phyloP scores from a whole-genome alignment of 2,113 vertebrate species.

The Eleginops maclovinus region DNA sequence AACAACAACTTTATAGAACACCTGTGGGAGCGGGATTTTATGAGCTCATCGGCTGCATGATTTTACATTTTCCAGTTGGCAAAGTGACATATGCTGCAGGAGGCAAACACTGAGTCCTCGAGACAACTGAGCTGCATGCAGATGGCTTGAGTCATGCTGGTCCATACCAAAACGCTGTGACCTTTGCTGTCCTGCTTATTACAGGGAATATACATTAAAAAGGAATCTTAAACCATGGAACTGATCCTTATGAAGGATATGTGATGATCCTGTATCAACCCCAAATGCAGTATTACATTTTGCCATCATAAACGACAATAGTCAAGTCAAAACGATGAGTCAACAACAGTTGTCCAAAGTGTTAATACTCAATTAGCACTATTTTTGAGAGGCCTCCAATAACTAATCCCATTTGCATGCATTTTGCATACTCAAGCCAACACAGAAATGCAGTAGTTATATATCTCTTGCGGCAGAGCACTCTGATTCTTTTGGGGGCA shows the following conservation, averaged over 20 bases:
- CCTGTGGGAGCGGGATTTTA: slow-evolving; percentile 74
- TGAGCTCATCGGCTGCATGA: slow-evolving; percentile 63
- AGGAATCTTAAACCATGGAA: slow-evolving; percentile 5
- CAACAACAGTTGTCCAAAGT: slow-evolving; percentile 49
- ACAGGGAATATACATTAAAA: neutral
- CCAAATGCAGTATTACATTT: slow-evolving; percentile 36
- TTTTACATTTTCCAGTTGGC: slow-evolving; percentile 81
- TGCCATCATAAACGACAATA: slow-evolving; percentile 10
- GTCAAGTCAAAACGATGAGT: slow-evolving; percentile 62
- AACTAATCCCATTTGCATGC: slow-evolving; percentile 69
- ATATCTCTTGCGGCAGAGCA: slow-evolving; percentile 60
- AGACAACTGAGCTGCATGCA: slow-evolving; percentile 41
- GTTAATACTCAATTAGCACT: slow-evolving; percentile 65
- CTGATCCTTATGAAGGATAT: slow-evolving; percentile 25
- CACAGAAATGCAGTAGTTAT: slow-evolving; percentile 48
- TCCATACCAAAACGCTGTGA: slow-evolving; percentile 27
- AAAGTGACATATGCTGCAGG: slow-evolving; percentile 77
- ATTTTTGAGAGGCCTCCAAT: slow-evolving; percentile 50
- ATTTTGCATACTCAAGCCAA: slow-evolving; percentile 68
- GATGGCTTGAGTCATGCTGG: slow-evolving; percentile 40
- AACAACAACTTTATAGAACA: slow-evolving; percentile 78
- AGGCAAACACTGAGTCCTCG: slow-evolving; percentile 67
- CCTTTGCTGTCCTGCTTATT: neutral
- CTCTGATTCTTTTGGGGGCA: slow-evolving; percentile 69
- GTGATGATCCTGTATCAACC: slow-evolving; percentile 37